These are phyloP conservation scores for Nothobranchius kuhntae DNA, from an alignment of 2,113 vertebrate species.

Conservation along the genomic window DNA sequence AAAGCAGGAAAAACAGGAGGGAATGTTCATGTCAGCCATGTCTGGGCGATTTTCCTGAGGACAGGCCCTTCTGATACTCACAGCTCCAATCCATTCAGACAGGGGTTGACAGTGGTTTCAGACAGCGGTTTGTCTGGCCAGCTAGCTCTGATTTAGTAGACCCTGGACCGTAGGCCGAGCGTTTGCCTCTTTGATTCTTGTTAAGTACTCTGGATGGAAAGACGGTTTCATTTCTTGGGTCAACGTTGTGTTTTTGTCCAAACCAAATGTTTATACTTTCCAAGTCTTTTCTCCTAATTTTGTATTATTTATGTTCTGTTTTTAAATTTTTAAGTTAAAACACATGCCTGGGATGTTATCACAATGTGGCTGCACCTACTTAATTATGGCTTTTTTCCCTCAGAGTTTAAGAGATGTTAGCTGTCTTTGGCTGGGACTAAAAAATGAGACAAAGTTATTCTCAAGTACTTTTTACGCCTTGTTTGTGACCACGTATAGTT, in stretches of 20 bases:
- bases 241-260: slow-evolving; percentile 27
- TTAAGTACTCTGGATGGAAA: slow-evolving; percentile 65
- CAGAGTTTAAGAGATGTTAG: slow-evolving; percentile 12
- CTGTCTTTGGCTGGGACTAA: background rate
- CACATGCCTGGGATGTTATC: slow-evolving; percentile 5
- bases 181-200: slow-evolving; percentile 64
- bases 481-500: slow-evolving; percentile 2
- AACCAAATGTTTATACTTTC: slow-evolving; percentile 30
- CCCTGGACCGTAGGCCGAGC: slow-evolving; percentile 52
- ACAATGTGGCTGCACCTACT: slow-evolving; percentile 14
- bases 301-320: slow-evolving; percentile 33
- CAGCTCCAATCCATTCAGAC: slow-evolving; percentile 57
- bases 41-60: slow-evolving; percentile 70
- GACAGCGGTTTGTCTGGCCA: slow-evolving; percentile 65
- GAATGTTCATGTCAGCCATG: slow-evolving; percentile 49
- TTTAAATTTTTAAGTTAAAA: slow-evolving; percentile 24
- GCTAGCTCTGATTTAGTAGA: slow-evolving; percentile 65
- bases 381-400: slow-evolving; percentile 18
- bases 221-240: slow-evolving; percentile 3
- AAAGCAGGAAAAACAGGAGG: slow-evolving; percentile 31
- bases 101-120: slow-evolving; percentile 68
- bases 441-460: slow-evolving; percentile 15
- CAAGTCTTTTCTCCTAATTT: slow-evolving; percentile 19
- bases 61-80: slow-evolving; percentile 65
- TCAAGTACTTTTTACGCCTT: slow-evolving; percentile 5